phyloP scores from a whole-genome alignment of 2,113 vertebrate species.

The Illadopsis cleaveri region DNA sequence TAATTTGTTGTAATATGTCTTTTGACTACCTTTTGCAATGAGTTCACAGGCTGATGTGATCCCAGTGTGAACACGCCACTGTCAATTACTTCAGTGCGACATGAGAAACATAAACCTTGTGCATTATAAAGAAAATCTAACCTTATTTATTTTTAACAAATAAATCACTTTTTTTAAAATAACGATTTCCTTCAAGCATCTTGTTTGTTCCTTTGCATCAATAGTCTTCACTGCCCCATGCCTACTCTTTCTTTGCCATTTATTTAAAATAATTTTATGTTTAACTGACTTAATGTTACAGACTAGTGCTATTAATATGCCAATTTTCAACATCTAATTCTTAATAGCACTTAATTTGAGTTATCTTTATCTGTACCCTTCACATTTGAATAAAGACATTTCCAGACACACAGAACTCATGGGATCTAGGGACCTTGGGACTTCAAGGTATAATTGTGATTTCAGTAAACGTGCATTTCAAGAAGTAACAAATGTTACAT shows the following conservation, averaged over 20 bases:
- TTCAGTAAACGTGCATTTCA: background rate
- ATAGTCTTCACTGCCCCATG: rapidly evolving
- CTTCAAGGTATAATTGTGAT: background rate
- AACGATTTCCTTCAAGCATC: background rate
- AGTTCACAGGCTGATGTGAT: background rate
- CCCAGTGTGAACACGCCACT: background rate
- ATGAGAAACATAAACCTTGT: background rate
- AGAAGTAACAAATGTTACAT: background rate
- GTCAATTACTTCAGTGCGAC: background rate
- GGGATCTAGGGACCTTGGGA: background rate
- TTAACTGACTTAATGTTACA: background rate
- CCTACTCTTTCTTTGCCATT: background rate
- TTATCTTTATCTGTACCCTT: background rate
- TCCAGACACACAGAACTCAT: background rate
- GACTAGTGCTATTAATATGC: background rate
- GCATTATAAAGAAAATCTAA: background rate
- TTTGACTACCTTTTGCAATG: background rate
- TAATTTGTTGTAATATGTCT: background rate
- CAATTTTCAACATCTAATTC: background rate
- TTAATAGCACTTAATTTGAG: background rate
- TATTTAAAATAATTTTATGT: background rate
- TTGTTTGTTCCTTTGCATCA: background rate
- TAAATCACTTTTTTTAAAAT: background rate
- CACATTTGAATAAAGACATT: background rate
- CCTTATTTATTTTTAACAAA: background rate